phyloP scores from a whole-genome alignment of 2,888 invertebrate species.

The Amphipyra berbera region DNA sequence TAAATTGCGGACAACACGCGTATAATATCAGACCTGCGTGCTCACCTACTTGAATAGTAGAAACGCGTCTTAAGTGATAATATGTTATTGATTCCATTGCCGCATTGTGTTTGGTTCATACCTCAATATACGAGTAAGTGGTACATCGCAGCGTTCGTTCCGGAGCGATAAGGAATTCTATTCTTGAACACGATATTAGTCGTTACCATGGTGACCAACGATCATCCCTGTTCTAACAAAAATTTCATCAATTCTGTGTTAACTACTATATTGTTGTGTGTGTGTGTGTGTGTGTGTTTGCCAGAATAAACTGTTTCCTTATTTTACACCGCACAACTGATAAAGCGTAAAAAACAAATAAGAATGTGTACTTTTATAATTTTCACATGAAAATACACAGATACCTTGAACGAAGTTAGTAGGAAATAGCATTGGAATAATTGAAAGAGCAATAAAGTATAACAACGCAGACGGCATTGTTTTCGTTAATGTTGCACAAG shows the following conservation, averaged over 20 bases:
- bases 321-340: no score
- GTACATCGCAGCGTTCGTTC: not conserved
- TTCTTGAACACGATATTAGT: not conserved
- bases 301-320: no score
- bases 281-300: not conserved
- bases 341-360: no score
- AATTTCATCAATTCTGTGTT: not conserved
- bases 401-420: not conserved
- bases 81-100: not conserved
- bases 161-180: not conserved
- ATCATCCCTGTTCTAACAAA: not conserved
- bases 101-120: not conserved
- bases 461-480: not conserved
- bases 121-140: not conserved
- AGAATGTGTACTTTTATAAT: not conserved
- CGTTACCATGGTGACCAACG: not conserved
- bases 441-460: not conserved
- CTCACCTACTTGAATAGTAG: not conserved
- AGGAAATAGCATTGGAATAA: not conserved
- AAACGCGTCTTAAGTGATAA: no score
- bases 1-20: no score
- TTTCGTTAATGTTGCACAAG: not conserved
- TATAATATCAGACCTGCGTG: no score
- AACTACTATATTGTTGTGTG: no score
- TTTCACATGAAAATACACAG: not conserved